Conservation (phyloP, 35 echinoderm and acorn worm genomes). For the Lytechinus variegatus region DNA sequence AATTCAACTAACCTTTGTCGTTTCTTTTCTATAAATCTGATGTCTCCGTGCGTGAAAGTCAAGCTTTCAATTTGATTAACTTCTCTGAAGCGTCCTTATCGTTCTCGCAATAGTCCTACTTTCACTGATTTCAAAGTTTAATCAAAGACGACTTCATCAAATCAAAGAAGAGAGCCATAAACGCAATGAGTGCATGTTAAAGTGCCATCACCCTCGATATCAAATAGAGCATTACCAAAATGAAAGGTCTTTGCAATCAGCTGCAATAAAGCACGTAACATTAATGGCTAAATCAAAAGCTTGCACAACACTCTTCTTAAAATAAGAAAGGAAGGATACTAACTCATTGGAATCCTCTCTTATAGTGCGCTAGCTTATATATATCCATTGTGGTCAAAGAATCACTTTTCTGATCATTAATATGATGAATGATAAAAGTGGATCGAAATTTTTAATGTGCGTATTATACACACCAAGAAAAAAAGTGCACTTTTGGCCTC, state of each 20-base stretch:
- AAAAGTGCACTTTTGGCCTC: too few relatives aligned
- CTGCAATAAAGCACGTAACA: not conserved
- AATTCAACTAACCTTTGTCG: not conserved
- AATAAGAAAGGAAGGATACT: too few relatives aligned
- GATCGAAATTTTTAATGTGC: too few relatives aligned
- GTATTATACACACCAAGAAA: too few relatives aligned
- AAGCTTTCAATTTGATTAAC: not conserved
- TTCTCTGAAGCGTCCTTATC: not conserved
- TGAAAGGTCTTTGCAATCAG: not conserved
- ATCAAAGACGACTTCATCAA: not conserved
- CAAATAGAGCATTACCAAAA: not conserved
- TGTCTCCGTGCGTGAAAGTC: not conserved
- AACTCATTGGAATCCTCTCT: too few relatives aligned
- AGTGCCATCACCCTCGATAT: not conserved
- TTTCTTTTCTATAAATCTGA: not conserved
- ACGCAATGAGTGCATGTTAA: not conserved
- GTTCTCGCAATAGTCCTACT: not conserved
- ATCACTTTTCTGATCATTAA: too few relatives aligned
- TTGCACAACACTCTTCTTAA: not conserved
- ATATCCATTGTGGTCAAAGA: too few relatives aligned
- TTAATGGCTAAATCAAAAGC: constrained; percentile 3
- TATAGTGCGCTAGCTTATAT: too few relatives aligned
- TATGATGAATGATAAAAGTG: too few relatives aligned
- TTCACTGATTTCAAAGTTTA: not conserved
- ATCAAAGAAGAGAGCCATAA: not conserved